phyloP scores from a whole-genome alignment of 2,113 vertebrate genomes.

The Trinectes maculatus region DNA sequence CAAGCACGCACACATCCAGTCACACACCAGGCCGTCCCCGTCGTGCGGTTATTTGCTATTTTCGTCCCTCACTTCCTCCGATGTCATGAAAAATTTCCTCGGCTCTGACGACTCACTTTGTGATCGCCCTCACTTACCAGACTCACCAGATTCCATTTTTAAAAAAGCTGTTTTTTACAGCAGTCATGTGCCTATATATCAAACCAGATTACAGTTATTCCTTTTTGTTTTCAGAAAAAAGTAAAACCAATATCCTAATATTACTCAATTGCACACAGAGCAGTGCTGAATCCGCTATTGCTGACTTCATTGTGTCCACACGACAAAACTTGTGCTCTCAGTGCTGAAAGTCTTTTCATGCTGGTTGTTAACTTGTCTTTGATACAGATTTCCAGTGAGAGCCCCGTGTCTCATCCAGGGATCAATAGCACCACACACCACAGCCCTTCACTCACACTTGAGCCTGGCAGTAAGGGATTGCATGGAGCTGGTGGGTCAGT shows the following conservation, averaged over 20 bases:
- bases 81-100: conserved; percentile 58
- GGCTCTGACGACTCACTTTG: conserved; percentile 55
- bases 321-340: neutral
- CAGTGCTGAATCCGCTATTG: too few relatives aligned
- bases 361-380: conserved; percentile 34
- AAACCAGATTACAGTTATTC: conserved; percentile 3
- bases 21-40: conserved; percentile 44
- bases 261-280: too few relatives aligned
- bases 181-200: neutral
- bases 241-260: too few relatives aligned
- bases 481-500: conserved; percentile 69
- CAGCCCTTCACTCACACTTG: conserved; percentile 55
- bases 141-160: conserved; percentile 32
- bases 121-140: conserved; percentile 20
- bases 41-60: conserved; percentile 51
- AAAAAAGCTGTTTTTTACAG: conserved; percentile 3
- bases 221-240: too few relatives aligned
- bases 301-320: neutral
- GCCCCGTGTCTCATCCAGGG: conserved; percentile 40
- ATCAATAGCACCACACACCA: conserved; percentile 63
- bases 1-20: conserved; percentile 29
- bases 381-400: conserved; percentile 21
- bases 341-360: conserved; percentile 26
- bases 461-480: conserved; percentile 54
- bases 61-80: conserved; percentile 34